phyloP scores from a whole-genome alignment of 2,113 vertebrate genomes.

The Electrona antarctica region DNA sequence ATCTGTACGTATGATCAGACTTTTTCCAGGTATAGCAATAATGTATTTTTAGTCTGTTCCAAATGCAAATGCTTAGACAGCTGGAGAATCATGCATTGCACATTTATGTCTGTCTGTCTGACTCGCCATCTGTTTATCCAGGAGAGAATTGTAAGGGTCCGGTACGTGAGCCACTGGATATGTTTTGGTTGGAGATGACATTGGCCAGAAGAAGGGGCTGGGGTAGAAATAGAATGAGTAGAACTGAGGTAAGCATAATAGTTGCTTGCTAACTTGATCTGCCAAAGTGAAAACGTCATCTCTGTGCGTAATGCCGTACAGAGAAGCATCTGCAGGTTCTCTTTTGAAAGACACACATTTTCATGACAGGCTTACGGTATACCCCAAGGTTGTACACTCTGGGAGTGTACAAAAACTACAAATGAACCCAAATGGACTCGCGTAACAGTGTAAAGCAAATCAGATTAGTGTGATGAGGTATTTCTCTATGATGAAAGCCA shows the following conservation, averaged over 20 bases:
- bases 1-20: constrained; percentile 18
- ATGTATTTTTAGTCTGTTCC: constrained; percentile 21
- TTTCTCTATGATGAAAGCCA: constrained; percentile 1
- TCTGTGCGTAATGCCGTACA: constrained; percentile 5
- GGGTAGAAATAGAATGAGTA: constrained; percentile 15
- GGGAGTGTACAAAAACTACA: no score
- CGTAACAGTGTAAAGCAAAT: no score
- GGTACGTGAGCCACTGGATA: constrained; percentile 30
- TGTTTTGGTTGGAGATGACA: constrained; percentile 57
- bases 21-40: constrained; percentile 45
- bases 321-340: constrained; percentile 30
- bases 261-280: constrained; percentile 32
- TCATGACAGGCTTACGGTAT: constrained; percentile 33
- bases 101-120: constrained; percentile 8
- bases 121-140: constrained; percentile 54
- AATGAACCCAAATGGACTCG: no score
- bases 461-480: not conserved
- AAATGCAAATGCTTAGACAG: constrained; percentile 41
- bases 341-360: constrained; percentile 32
- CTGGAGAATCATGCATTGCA: constrained; percentile 33
- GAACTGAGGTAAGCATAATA: constrained; percentile 8
- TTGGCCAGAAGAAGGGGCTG: constrained; percentile 34
- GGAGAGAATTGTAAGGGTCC: constrained; percentile 8
- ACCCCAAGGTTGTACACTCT: not conserved
- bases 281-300: constrained; percentile 9